A percentile compares a stretch with the other conserved stretches of the same genome.
phyloP scores from a whole-genome alignment of 2,113 vertebrate genomes.

The Rana temporaria region DNA sequence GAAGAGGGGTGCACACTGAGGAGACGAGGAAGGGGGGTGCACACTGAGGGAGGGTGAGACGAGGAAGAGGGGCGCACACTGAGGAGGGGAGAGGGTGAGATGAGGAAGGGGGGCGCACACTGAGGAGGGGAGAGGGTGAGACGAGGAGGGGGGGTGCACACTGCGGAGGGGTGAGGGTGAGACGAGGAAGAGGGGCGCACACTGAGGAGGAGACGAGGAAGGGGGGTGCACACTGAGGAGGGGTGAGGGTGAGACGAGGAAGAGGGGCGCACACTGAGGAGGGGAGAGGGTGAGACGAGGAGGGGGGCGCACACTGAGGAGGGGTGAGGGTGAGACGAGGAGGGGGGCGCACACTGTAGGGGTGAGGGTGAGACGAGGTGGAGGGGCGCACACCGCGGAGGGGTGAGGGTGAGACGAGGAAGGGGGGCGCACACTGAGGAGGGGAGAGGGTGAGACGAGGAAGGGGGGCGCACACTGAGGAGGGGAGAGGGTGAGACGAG shows the following conservation, averaged over 20 bases:
- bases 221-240: not conserved
- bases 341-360: not conserved
- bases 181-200: no score
- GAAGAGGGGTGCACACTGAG: not conserved
- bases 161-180: not conserved
- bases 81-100: not conserved
- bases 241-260: no score
- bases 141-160: no score
- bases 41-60: not conserved
- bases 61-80: no score
- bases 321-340: not conserved
- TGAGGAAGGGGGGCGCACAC: not conserved
- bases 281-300: not conserved
- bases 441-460: no score
- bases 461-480: not conserved
- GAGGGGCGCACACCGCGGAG: not conserved
- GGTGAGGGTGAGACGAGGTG: not conserved
- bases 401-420: not conserved
- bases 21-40: no score
- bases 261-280: fast-evolving
- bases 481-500: not conserved
- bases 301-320: not conserved
- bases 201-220: not conserved
- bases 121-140: not conserved
- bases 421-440: not conserved